phyloP scores from a whole-genome alignment of 1,140 invertebrate genomes.

The Drosophila tristis region DNA sequence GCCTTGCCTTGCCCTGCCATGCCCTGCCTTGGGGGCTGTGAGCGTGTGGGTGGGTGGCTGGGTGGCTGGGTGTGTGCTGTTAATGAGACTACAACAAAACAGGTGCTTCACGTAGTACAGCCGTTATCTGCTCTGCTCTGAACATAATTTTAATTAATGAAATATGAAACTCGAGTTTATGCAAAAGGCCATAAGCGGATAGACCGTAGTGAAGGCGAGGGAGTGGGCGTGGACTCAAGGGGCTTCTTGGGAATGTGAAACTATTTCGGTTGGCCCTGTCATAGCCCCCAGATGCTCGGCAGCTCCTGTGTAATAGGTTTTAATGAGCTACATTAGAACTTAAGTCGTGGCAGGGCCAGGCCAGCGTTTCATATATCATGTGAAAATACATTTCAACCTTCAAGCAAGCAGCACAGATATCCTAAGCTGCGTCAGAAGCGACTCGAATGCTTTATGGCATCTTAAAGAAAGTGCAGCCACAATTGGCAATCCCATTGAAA shows the following conservation, averaged over 20 bases:
- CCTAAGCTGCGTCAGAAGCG: neutral
- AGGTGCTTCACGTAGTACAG: constrained; percentile 64
- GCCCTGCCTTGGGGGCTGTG: too few relatives aligned
- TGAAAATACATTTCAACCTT: constrained; percentile 12
- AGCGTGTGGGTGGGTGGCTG: neutral
- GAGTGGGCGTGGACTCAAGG: neutral
- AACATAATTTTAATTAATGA: constrained; percentile 79
- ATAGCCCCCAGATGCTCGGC: neutral
- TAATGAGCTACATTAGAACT: constrained; percentile 53
- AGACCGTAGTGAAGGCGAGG: neutral
- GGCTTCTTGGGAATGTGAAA: constrained; percentile 39
- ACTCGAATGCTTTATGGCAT: neutral
- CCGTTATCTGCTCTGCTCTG: constrained; percentile 37
- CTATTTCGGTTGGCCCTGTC: constrained; percentile 38
- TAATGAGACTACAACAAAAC: constrained; percentile 63
- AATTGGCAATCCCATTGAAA: constrained; percentile 15
- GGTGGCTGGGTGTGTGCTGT: constrained; percentile 26
- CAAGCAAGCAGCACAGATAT: neutral
- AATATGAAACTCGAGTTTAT: constrained; percentile 71
- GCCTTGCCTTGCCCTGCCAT: too few relatives aligned
- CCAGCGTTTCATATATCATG: constrained; percentile 26
- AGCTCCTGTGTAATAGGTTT: constrained; percentile 41
- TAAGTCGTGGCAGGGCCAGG: neutral
- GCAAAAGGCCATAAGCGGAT: constrained; percentile 50
- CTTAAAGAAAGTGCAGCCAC: constrained; percentile 1